Evolutionary conservation across 35 echinoderm and acorn worm species (phyloP).

Genomic region (Patiria miniata): DNA sequence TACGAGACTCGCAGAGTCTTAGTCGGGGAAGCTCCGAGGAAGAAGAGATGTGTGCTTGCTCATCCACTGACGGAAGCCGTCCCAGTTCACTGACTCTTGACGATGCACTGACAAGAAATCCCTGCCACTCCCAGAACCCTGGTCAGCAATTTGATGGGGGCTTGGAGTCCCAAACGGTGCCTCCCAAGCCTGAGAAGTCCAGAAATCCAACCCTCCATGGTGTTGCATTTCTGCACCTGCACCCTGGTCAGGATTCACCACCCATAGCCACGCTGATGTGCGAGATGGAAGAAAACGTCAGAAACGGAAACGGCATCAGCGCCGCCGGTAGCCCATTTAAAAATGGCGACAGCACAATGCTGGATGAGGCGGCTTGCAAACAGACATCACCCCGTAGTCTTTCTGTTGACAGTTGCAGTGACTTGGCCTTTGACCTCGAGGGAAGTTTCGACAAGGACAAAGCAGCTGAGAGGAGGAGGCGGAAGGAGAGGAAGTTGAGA

Average conservation of each 20-base stretch:
- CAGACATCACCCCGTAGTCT: too few relatives aligned
- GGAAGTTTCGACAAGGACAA: conserved; percentile 13
- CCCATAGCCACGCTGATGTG: conserved; percentile 22
- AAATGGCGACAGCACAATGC: neutral
- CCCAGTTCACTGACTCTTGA: conserved; percentile 1
- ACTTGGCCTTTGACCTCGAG: conserved; percentile 10
- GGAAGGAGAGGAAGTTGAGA: conserved; percentile 13
- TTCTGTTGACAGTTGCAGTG: neutral
- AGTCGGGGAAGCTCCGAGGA: neutral
- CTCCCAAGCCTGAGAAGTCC: neutral
- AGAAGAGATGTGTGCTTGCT: conserved; percentile 17
- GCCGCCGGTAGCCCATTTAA: neutral
- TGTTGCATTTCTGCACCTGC: neutral
- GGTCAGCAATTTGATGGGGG: neutral
- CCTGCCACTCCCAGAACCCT: neutral
- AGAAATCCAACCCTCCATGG: neutral
- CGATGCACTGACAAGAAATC: neutral
- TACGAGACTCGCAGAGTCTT: neutral
- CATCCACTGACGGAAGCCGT: neutral
- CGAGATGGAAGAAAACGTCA: conserved; percentile 19
- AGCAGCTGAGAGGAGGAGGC: neutral
- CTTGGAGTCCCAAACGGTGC: neutral
- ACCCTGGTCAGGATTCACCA: neutral
- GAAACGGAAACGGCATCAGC: conserved; percentile 12
- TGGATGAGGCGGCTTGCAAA: neutral